Evolutionary conservation across 2,888 invertebrate genomes (phyloP).

Genomic region (Caenorhabditis zanzibari): DNA sequence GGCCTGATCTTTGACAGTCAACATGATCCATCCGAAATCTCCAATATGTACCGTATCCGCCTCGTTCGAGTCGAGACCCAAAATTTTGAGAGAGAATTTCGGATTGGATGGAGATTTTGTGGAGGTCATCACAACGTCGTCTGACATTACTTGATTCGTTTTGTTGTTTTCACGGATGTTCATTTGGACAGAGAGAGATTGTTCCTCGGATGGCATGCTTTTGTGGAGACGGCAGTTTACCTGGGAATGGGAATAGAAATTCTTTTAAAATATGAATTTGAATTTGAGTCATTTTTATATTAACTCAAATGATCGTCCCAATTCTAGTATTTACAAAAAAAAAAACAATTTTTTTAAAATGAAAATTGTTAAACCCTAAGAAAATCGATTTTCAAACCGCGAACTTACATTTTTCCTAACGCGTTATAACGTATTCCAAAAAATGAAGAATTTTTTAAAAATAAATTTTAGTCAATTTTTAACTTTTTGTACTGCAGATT

Average conservation of each 20-base stretch:
- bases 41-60: conserved; percentile 63
- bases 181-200: conserved; percentile 66
- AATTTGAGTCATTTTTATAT: no score
- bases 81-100: conserved; percentile 56
- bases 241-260: neutral
- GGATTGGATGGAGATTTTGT: conserved; percentile 21
- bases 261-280: neutral
- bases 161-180: conserved; percentile 61
- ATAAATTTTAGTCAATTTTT: no score
- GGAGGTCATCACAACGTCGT: conserved; percentile 42
- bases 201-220: conserved; percentile 50
- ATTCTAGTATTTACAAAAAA: no score
- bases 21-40: conserved; percentile 66
- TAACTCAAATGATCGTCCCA: no score
- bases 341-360: no score
- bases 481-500: no score
- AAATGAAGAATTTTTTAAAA: no score
- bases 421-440: no score
- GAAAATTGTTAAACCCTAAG: no score
- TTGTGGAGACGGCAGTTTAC: conserved; percentile 62
- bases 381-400: no score
- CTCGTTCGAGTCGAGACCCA: conserved; percentile 51
- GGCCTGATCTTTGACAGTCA: conserved; percentile 39
- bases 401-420: no score
- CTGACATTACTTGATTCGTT: conserved; percentile 52